Evolutionary conservation across 2,113 vertebrate genomes (phyloP).

Genomic region (Rhombomys opimus): DNA sequence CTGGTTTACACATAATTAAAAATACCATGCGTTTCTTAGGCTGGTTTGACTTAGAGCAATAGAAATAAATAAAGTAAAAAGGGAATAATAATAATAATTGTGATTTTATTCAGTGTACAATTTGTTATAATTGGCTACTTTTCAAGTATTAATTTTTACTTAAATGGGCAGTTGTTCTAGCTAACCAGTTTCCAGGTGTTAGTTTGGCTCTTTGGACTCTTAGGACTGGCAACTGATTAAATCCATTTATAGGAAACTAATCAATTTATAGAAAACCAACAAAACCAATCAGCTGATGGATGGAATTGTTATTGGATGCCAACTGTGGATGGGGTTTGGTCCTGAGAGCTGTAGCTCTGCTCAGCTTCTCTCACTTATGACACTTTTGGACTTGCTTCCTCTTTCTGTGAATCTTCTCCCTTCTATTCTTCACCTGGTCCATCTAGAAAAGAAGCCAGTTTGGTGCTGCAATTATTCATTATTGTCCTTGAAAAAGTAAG

Average conservation of each 20-base stretch:
- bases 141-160: neutral
- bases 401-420: neutral
- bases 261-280: neutral
- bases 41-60: neutral
- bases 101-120: neutral
- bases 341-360: neutral
- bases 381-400: neutral
- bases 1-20: neutral
- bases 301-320: neutral
- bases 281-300: neutral
- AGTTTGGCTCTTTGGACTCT: neutral
- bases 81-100: neutral
- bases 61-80: neutral
- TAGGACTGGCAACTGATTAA: neutral
- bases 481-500: neutral
- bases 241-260: neutral
- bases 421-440: neutral
- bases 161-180: neutral
- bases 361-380: neutral
- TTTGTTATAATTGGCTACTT: neutral
- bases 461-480: neutral
- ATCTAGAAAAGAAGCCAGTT: slow-evolving; percentile 3
- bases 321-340: neutral
- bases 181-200: neutral
- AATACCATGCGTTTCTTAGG: neutral